These are phyloP conservation scores for Ernsta delagoae DNA, from an alignment of 2,888 invertebrate species.

Conservation along the genomic window DNA sequence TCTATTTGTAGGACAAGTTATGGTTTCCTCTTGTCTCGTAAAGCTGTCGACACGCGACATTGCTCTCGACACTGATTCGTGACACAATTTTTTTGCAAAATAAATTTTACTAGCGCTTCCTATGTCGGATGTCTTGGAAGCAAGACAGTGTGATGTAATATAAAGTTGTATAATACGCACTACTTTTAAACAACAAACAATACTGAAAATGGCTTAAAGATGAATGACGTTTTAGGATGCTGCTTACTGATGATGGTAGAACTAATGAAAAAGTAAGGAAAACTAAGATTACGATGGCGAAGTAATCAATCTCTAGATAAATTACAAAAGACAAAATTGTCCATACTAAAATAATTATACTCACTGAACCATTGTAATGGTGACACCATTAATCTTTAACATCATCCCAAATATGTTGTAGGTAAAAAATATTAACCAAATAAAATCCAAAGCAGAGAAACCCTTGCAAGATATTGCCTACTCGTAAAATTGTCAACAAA, in stretches of 20 bases:
- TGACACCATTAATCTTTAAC: not conserved
- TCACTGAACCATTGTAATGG: too few relatives aligned
- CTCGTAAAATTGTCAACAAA: constrained; percentile 27
- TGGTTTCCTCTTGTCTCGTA: constrained; percentile 35
- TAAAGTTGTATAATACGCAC: too few relatives aligned
- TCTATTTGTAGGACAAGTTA: constrained; percentile 33
- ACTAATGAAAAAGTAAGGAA: too few relatives aligned
- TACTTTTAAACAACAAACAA: too few relatives aligned
- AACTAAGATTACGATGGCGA: too few relatives aligned
- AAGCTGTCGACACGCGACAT: constrained; percentile 34
- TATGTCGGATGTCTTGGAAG: not conserved
- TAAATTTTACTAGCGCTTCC: constrained; percentile 27
- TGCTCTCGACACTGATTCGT: constrained; percentile 30
- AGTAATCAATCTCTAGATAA: too few relatives aligned
- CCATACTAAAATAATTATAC: too few relatives aligned
- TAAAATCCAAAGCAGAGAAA: not conserved
- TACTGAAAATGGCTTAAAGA: not conserved
- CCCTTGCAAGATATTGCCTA: constrained; percentile 17
- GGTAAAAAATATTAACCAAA: not conserved
- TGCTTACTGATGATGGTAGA: not conserved
- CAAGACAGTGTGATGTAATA: not conserved
- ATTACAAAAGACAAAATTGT: too few relatives aligned
- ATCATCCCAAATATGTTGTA: not conserved
- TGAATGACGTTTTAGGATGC: not conserved
- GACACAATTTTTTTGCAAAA: constrained; percentile 35